Evolutionary conservation across 1,140 invertebrate species (phyloP), one percentile per base, ranked within the genome.

Genomic region (Lamellibrachia luymesi): DNA sequence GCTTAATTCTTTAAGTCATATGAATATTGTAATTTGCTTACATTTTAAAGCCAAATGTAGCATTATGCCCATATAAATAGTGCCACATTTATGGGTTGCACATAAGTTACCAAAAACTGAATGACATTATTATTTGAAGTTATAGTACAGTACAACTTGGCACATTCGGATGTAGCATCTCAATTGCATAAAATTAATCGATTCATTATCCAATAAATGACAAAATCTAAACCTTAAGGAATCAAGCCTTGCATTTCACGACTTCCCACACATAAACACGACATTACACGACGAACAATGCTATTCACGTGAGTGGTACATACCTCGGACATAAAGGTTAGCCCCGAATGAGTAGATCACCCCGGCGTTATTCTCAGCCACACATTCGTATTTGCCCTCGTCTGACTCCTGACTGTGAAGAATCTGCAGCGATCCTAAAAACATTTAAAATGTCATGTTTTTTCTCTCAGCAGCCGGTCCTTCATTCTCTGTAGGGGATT

Each of bases 361-460:
- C 56, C 99, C 99, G 13, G 98, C 98, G 50, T 98, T 98, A 97
- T 99, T 99, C 96, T 99, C 98, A 0, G 99, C 99, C 92, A 99
- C 97, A 96, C 99, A 99, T 96, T 99, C 99, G 96, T 99, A 99
- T 2, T 95, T 95, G 8, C 95, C 96, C 93, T 95, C 94, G 92
- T 96, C 96, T 0, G 95, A 95, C 95, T 99, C 98, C 94, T 98
- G 97, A 94, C 98, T 98, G 95, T 98, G 98, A 93, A 97, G 97
- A 94, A 99, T 99, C 97, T 99, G 98, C 93, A 99, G 96, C n/a
- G 98, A 97, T 94, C 98, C 98, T 99, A 49, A 95, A 93, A 94
- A 93, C 52, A 51, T 25, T 91, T 10, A 0, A n/a, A 91, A 91
- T 91, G 51, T 91, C 17, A 80, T 80, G 7, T 6, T 17, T 80